phyloP scores from a whole-genome alignment of 2,888 invertebrate genomes.

The Cantharis rustica region DNA sequence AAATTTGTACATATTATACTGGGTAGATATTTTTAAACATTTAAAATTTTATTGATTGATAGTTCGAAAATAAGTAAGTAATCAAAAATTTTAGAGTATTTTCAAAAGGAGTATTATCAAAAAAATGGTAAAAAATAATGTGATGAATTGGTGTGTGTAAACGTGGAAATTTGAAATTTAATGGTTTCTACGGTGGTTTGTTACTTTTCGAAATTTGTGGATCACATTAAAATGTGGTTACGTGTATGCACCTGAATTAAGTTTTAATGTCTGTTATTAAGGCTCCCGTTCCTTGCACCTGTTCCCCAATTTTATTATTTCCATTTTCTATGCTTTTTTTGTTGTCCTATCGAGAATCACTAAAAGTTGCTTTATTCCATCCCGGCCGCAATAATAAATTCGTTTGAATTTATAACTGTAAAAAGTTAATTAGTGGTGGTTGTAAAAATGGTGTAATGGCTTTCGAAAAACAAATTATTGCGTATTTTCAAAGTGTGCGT shows the following conservation, averaged over 20 bases:
- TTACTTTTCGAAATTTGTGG: background rate
- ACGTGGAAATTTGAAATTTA: background rate
- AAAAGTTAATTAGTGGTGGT: background rate
- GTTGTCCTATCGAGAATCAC: background rate
- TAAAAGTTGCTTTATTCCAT: background rate
- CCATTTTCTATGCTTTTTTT: background rate
- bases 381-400: background rate
- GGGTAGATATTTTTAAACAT: slow-evolving; percentile 7
- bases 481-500: slow-evolving; percentile 29
- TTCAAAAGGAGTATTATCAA: background rate
- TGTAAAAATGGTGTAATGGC: background rate
- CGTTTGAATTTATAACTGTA: background rate
- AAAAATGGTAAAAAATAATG: background rate
- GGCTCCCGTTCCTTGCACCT: background rate
- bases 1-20: slow-evolving; percentile 14
- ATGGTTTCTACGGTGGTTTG: background rate
- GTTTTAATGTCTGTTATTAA: slow-evolving; percentile 8
- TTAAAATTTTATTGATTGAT: background rate
- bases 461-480: background rate
- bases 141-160: background rate
- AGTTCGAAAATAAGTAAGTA: background rate
- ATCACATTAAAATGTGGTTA: background rate
- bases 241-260: slow-evolving; percentile 5
- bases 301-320: background rate
- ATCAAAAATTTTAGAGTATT: background rate